Conservation (phyloP, 2,888 invertebrate species). For the Lithosia quadra region DNA sequence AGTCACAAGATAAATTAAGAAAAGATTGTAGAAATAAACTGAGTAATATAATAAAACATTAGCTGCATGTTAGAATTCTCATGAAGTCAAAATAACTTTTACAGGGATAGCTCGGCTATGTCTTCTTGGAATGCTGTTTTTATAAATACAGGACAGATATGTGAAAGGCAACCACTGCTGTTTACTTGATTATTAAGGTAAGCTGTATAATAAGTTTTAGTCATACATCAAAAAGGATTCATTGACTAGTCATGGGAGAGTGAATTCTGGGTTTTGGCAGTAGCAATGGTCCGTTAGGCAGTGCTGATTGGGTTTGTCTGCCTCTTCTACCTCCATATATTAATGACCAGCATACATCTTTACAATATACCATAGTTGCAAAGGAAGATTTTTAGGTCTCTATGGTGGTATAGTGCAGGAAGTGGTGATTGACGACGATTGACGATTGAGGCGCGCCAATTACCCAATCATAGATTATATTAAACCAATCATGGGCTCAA, state of each 20-base stretch:
- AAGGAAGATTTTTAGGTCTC: too few relatives aligned
- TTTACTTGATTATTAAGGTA: conserved; percentile 34
- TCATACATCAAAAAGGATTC: too few relatives aligned
- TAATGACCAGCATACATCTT: too few relatives aligned
- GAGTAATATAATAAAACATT: not conserved
- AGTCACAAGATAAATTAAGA: not conserved
- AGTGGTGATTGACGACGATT: too few relatives aligned
- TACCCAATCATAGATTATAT: too few relatives aligned
- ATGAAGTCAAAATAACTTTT: not conserved
- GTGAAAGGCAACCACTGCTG: conserved; percentile 61
- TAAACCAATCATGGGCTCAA: too few relatives aligned
- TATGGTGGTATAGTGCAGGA: too few relatives aligned
- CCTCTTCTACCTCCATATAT: too few relatives aligned
- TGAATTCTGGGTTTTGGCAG: not conserved
- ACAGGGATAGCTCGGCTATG: conserved; percentile 44
- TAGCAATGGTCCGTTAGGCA: not conserved
- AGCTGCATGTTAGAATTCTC: not conserved
- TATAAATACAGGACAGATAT: conserved; percentile 59
- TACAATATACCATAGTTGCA: too few relatives aligned
- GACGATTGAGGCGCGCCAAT: too few relatives aligned
- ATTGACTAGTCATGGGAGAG: too few relatives aligned
- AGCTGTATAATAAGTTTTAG: conserved; percentile 14
- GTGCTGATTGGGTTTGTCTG: not conserved
- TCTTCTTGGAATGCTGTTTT: conserved; percentile 37
- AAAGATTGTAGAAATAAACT: not conserved